Evolutionary conservation across 2,797 vertebrate genomes (phyloP).

Genomic region (Podarcis lilfordi): DNA sequence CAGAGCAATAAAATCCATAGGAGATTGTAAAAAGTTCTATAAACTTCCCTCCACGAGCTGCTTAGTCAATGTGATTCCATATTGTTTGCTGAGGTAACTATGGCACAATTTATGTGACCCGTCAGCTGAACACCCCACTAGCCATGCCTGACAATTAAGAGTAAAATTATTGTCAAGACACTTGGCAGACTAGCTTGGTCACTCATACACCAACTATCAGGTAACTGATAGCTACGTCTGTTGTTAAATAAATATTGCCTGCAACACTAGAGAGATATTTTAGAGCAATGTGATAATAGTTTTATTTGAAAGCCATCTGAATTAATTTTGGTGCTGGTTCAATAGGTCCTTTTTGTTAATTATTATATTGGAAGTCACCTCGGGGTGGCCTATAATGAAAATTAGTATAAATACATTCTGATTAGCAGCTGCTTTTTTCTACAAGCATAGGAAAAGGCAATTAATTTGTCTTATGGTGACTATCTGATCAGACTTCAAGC

Average conservation of each 20-base stretch:
- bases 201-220: not conserved
- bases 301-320: not conserved
- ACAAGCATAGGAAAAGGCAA: slow-evolving; percentile 34
- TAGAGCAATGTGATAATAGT: not conserved
- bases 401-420: not conserved
- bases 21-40: not conserved
- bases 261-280: not conserved
- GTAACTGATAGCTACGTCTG: not conserved
- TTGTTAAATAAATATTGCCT: not conserved
- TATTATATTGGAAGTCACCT: too few relatives aligned
- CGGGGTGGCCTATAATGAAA: too few relatives aligned
- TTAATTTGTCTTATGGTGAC: slow-evolving; percentile 31
- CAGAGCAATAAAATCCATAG: not conserved
- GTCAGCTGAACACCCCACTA: not conserved
- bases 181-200: not conserved
- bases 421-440: slow-evolving; percentile 17
- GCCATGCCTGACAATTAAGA: not conserved
- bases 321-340: too few relatives aligned
- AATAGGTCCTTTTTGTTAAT: too few relatives aligned
- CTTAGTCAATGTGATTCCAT: not conserved
- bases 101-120: not conserved
- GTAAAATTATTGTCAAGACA: not conserved
- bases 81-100: not conserved
- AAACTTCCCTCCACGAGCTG: not conserved
- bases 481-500: slow-evolving; percentile 55